phyloP scores from a whole-genome alignment of 2,797 vertebrate species.

The Podarcis lilfordi region DNA sequence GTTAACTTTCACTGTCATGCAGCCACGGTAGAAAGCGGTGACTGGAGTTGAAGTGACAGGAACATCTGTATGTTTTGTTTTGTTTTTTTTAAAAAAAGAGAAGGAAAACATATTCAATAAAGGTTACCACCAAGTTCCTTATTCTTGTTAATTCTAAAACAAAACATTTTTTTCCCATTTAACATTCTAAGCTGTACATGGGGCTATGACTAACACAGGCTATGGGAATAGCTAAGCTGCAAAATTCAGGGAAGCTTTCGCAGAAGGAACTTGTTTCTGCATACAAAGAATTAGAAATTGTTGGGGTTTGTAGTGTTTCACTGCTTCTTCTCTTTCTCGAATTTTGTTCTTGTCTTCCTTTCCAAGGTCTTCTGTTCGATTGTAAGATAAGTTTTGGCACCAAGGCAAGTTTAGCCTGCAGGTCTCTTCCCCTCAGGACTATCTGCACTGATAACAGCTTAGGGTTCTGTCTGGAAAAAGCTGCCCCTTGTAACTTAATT shows the following conservation, averaged over 20 bases:
- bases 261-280: neutral
- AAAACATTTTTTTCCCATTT: neutral
- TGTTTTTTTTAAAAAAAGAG: neutral
- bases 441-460: neutral
- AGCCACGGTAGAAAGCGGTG: slow-evolving; percentile 91
- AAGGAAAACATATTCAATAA: slow-evolving; percentile 42
- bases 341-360: neutral
- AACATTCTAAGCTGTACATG: neutral
- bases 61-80: slow-evolving; percentile 80
- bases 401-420: neutral
- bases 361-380: slow-evolving; percentile 7
- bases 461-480: neutral
- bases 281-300: neutral
- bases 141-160: slow-evolving; percentile 4
- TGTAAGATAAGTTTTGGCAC: neutral
- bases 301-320: neutral
- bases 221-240: neutral
- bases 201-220: neutral
- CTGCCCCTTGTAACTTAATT: neutral
- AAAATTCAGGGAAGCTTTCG: neutral
- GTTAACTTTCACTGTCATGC: slow-evolving; percentile 89
- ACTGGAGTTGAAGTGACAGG: slow-evolving; percentile 88
- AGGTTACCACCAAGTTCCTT: neutral
- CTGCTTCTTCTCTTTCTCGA: accelerated
- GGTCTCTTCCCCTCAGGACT: neutral